Conservation (phyloP, 2,797 vertebrate species). For the Danio kyathit region DNA sequence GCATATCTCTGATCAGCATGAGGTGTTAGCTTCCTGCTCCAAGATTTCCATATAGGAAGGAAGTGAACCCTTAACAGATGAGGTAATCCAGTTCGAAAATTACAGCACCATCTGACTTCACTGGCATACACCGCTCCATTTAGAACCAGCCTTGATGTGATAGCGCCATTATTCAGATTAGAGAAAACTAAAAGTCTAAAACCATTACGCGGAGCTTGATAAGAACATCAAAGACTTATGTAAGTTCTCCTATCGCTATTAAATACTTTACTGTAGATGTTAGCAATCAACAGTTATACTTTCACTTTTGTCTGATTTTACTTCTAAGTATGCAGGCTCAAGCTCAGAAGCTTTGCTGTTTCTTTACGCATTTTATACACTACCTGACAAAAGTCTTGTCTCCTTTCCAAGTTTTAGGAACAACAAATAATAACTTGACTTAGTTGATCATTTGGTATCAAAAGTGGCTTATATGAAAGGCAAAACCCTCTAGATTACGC, state of each 20-base stretch:
- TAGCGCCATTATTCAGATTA: slow-evolving; percentile 14
- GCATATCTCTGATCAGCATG: slow-evolving; percentile 55
- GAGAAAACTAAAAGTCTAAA: slow-evolving; percentile 27
- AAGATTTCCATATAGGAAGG: slow-evolving; percentile 40
- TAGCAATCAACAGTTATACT: slow-evolving; percentile 13
- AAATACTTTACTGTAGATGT: not conserved
- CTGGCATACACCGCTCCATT: slow-evolving; percentile 24
- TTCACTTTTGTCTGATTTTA: not conserved
- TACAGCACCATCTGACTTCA: slow-evolving; percentile 43
- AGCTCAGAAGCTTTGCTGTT: no score
- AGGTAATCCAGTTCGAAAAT: slow-evolving; percentile 51
- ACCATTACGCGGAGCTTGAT: slow-evolving; percentile 26
- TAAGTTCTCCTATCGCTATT: slow-evolving; percentile 14
- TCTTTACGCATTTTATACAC: no score
- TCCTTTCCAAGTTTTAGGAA: no score
- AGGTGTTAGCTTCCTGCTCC: slow-evolving; percentile 52
- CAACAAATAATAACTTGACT: no score
- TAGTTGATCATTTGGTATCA: no score
- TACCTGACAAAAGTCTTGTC: no score
- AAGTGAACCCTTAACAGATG: slow-evolving; percentile 57
- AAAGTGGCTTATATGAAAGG: no score
- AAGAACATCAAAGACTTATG: slow-evolving; percentile 37
- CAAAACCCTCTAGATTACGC: no score
- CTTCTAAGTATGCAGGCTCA: not conserved
- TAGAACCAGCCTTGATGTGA: slow-evolving; percentile 21